phyloP scores from a whole-genome alignment of 2,797 vertebrate species.

The Lycodopsis pacificus region DNA sequence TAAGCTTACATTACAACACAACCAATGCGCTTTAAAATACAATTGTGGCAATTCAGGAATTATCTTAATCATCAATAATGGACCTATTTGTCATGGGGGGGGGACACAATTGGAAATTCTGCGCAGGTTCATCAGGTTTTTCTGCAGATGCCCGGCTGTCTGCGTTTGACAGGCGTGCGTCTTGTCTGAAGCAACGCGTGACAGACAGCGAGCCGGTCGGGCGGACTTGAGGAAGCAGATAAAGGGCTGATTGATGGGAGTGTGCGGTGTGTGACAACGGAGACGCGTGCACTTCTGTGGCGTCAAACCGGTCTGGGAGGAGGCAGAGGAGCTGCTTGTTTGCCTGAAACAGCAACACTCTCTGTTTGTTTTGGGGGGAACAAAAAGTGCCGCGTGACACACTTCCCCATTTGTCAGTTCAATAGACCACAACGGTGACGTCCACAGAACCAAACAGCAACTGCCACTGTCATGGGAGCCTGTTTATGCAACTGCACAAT shows the following conservation, averaged over 20 bases:
- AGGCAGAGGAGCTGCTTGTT: conserved; percentile 49
- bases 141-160: conserved; percentile 17
- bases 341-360: conserved; percentile 51
- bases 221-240: conserved; percentile 54
- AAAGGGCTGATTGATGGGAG: conserved; percentile 63
- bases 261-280: conserved; percentile 52
- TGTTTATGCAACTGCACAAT: conserved; percentile 28
- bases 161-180: conserved; percentile 38
- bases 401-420: conserved; percentile 51
- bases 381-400: conserved; percentile 46
- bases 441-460: conserved; percentile 30
- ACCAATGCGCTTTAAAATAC: background rate
- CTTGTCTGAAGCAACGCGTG: conserved; percentile 21
- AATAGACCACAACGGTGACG: conserved; percentile 48
- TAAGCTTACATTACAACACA: conserved; percentile 12
- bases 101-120: background rate
- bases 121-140: conserved; percentile 14
- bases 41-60: background rate
- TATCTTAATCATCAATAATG: conserved; percentile 5
- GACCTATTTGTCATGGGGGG: background rate
- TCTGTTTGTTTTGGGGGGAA: conserved; percentile 71
- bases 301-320: conserved; percentile 71
- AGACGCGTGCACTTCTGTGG: conserved; percentile 52
- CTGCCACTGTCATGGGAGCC: conserved; percentile 4
- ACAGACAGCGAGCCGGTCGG: conserved; percentile 26